phyloP scores from a whole-genome alignment of 2,888 invertebrate genomes.

The Xylota segnis region DNA sequence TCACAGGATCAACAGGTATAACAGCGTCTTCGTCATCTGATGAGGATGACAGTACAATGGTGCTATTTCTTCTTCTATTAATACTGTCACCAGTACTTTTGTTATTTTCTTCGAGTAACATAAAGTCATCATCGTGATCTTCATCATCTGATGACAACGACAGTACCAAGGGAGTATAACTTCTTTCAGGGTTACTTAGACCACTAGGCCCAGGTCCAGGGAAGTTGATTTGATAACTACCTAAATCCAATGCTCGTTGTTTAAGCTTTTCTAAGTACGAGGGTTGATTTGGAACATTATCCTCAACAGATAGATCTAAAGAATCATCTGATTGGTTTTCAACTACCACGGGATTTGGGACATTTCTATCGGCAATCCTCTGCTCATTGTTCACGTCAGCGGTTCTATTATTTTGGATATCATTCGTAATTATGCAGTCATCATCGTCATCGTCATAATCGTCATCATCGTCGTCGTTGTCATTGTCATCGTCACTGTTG shows the following conservation, averaged over 20 bases:
- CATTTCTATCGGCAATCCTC: neutral
- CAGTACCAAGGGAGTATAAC: constrained; percentile 12
- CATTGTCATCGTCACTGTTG: constrained; percentile 29
- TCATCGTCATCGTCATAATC: neutral
- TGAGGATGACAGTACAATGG: constrained; percentile 32
- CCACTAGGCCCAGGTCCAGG: neutral
- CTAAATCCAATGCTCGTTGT: constrained; percentile 25
- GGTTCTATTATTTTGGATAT: neutral
- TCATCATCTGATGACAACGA: constrained; percentile 41
- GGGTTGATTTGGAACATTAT: too few relatives aligned
- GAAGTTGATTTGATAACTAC: neutral
- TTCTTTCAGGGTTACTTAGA: neutral
- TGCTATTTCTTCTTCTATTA: neutral
- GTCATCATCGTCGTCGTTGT: neutral
- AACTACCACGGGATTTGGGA: neutral
- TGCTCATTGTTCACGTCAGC: neutral
- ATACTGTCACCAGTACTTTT: too few relatives aligned
- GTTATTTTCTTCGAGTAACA: too few relatives aligned
- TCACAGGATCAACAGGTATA: neutral
- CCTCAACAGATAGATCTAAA: too few relatives aligned
- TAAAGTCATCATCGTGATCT: neutral
- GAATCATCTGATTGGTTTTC: constrained; percentile 10
- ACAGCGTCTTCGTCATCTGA: constrained; percentile 31
- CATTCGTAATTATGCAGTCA: too few relatives aligned
- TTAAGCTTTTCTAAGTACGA: constrained; percentile 28